A percentile compares a stretch with the other conserved stretches of the same genome.
Conservation (phyloP, 2,113 vertebrate species). For the Myrmecophaga tridactyla region DNA sequence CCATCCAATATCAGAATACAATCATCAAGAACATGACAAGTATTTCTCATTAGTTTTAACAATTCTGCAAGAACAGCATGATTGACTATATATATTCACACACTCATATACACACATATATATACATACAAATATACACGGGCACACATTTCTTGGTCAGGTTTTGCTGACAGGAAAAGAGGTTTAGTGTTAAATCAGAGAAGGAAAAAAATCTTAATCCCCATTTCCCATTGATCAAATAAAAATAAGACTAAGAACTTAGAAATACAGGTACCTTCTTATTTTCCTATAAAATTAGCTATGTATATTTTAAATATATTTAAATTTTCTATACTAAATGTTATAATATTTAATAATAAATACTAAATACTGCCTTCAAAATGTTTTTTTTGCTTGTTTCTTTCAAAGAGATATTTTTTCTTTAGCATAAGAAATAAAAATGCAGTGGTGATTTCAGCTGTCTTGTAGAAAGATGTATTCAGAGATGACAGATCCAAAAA, state of each 20-base stretch:
- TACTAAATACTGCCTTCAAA: background rate
- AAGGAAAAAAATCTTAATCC: background rate
- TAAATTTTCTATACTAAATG: no score
- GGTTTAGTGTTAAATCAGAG: background rate
- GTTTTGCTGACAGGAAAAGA: background rate
- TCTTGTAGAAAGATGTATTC: background rate
- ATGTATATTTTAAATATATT: no score
- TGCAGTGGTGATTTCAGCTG: background rate
- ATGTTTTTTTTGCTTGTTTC: background rate
- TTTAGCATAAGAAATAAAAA: background rate
- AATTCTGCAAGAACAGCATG: background rate
- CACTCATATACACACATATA: background rate
- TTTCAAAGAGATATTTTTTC: slow-evolving; percentile 29
- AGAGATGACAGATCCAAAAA: background rate
- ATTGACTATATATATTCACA: background rate
- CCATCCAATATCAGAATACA: slow-evolving; percentile 59
- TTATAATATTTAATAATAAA: no score
- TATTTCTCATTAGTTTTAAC: background rate
- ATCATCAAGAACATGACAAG: slow-evolving; percentile 42
- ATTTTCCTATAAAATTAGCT: background rate
- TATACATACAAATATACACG: no score
- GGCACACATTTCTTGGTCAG: background rate
- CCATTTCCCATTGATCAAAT: background rate
- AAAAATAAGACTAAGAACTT: background rate
- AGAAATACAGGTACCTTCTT: background rate